Conservation (phyloP, 2,797 vertebrate genomes). For the Falco novaeseelandiae region DNA sequence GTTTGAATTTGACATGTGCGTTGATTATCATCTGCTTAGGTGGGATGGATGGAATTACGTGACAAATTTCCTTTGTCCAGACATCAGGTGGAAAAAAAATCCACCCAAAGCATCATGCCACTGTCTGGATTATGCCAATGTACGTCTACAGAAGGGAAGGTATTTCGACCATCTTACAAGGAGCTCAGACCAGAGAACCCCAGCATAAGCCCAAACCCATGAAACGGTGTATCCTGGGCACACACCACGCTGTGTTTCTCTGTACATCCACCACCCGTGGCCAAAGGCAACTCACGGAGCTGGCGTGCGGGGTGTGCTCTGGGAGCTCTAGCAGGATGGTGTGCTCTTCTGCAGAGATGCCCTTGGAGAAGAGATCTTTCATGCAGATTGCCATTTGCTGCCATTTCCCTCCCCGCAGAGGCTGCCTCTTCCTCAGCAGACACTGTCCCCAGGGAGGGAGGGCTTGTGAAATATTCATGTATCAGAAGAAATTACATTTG, state of each 20-base stretch:
- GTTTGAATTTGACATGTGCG: background rate
- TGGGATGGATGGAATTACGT: background rate
- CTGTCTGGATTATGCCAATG: background rate
- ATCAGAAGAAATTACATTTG: constrained; percentile 43
- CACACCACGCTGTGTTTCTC: background rate
- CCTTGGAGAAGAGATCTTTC: constrained; percentile 20
- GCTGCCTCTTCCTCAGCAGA: background rate
- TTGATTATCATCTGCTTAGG: background rate
- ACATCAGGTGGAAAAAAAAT: background rate
- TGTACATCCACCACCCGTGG: background rate
- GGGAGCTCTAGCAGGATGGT: background rate
- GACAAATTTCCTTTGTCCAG: background rate
- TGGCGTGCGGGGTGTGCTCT: fast-evolving
- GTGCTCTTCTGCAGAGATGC: background rate
- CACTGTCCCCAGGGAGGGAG: background rate
- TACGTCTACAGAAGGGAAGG: background rate
- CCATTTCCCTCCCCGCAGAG: background rate
- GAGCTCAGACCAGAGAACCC: background rate
- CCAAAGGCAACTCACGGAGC: background rate
- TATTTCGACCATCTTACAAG: background rate
- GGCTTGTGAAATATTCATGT: constrained; percentile 35
- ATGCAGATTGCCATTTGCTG: constrained; percentile 26
- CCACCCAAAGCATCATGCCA: background rate
- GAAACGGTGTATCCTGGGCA: background rate
- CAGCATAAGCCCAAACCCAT: background rate